Percentiles rank a stretch among this genome's conserved stretches.
Evolutionary conservation across 2,113 vertebrate species (phyloP).

Genomic region (Neolamprologus cancellatus): DNA sequence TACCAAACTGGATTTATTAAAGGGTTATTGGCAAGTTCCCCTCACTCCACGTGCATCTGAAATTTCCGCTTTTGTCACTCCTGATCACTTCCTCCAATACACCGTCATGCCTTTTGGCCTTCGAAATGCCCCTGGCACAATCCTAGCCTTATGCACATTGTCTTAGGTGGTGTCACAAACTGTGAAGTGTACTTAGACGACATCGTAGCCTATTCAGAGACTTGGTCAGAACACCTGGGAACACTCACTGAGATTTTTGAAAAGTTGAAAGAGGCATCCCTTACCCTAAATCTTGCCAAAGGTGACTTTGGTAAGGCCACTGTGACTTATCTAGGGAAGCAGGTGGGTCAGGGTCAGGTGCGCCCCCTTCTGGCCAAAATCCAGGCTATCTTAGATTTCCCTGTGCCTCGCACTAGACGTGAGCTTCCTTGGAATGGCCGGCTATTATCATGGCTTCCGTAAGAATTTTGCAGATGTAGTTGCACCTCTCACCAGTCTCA

Average conservation of each 20-base stretch:
- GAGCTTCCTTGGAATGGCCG: fast-evolving
- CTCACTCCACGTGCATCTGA: too few species aligned
- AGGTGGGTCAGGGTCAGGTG: background rate
- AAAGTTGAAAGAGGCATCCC: fast-evolving
- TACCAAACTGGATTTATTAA: too few species aligned
- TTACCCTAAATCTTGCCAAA: background rate
- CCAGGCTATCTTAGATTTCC: fast-evolving
- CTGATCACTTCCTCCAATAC: background rate
- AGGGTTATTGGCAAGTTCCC: too few species aligned
- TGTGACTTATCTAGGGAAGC: background rate
- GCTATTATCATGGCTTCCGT: fast-evolving
- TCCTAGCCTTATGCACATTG: fast-evolving
- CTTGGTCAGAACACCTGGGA: fast-evolving
- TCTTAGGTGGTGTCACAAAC: fast-evolving
- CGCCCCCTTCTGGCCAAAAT: fast-evolving
- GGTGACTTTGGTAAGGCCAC: background rate
- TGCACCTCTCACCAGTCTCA: background rate
- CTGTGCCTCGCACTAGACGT: background rate
- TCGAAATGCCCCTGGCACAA: fast-evolving
- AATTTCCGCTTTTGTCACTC: background rate
- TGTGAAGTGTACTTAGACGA: background rate
- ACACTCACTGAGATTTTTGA: background rate
- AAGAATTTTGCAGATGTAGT: background rate
- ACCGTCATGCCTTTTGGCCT: background rate
- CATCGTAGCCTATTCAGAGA: background rate